Percentiles rank a stretch among this genome's conserved stretches.
Conservation (phyloP, 1,140 invertebrate species). For the Psix sp. region DNA sequence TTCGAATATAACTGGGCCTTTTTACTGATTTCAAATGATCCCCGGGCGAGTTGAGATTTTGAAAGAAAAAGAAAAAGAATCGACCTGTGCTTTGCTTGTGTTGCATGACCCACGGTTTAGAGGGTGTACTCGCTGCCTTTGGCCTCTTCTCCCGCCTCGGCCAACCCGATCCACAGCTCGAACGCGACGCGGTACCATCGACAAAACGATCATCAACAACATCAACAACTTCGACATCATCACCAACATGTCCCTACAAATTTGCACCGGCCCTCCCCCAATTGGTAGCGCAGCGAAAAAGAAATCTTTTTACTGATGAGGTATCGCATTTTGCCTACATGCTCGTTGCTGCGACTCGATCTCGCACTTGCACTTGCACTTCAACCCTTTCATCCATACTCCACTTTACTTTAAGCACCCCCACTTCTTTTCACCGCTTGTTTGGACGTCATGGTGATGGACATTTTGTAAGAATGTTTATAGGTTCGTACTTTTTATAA, state of each 20-base stretch:
- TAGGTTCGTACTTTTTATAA: too few relatives aligned
- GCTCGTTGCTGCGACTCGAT: conserved; percentile 51
- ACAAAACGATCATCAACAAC: conserved; percentile 73
- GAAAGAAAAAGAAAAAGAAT: conserved; percentile 26
- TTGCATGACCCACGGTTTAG: conserved; percentile 75
- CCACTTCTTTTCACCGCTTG: conserved; percentile 13
- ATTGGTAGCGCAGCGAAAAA: conserved; percentile 69
- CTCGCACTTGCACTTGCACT: conserved; percentile 36
- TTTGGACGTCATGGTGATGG: conserved; percentile 13
- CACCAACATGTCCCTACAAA: conserved; percentile 71
- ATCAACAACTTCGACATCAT: conserved; percentile 69
- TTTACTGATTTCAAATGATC: conserved; percentile 33
- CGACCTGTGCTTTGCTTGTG: conserved; percentile 75
- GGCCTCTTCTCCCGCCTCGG: conserved; percentile 72
- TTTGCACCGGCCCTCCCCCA: conserved; percentile 73
- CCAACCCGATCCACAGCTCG: conserved; percentile 74
- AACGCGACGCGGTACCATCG: conserved; percentile 73
- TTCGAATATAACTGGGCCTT: conserved; percentile 5
- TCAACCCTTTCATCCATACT: conserved; percentile 19
- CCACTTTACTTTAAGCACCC: conserved; percentile 2
- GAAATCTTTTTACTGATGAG: conserved; percentile 54
- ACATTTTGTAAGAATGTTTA: background rate
- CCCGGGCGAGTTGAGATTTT: conserved; percentile 12
- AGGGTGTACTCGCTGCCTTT: conserved; percentile 79
- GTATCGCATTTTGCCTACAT: conserved; percentile 61